Base-by-base conservation (phyloP, 2,113 vertebrate genomes). In the Aythya baeri region DNA sequence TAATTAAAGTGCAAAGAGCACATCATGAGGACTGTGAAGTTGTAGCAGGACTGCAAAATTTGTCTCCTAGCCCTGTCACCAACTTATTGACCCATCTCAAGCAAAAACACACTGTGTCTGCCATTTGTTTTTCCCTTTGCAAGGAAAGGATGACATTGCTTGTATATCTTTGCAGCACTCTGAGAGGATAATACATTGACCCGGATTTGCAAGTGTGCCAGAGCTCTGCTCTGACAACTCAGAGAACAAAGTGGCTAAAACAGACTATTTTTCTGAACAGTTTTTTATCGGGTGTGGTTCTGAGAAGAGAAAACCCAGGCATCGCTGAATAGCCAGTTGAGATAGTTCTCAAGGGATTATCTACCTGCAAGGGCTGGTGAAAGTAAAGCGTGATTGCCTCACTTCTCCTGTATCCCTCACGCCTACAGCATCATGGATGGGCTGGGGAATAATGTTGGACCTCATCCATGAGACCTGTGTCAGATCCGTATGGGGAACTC, bases 1-100 rank as follows among this genome's bases (percentile, higher is more conserved):
- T 93, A 93, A 94, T 87, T 93, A 81, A 88, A 89, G 77, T 66
- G 89, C 54, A 76, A 78, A 49, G 70, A 87, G 77, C 67, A 79
- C 5, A 9, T 91, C 70, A 82, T 32, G 62, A 91, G 29, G 38
- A 72, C 32, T n/a, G 38, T 75, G 41, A 93, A 84, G 70, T 17
- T 54, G 62, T 70, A 91, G 26, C 11, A 0, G 1, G 73, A 68
- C 54, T n/a, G 58, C 38, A 78, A 91, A 78, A 88, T 89, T 91
- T 81, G 58, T 75, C 88, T 88, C 66, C 31, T 80, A 75, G 36
- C 14, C 66, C 34, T 86, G 66, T 61, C 66, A 88, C 70, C 49
- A 68, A n/a, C 25, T 84, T 86, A 91, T 29, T 3, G 6, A 44
- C 44, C 55, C 18, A 87, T 27, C 74, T 77, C 44, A 82, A 70